phyloP scores from a whole-genome alignment of 2,888 invertebrate species.

The Pammene aurita region DNA sequence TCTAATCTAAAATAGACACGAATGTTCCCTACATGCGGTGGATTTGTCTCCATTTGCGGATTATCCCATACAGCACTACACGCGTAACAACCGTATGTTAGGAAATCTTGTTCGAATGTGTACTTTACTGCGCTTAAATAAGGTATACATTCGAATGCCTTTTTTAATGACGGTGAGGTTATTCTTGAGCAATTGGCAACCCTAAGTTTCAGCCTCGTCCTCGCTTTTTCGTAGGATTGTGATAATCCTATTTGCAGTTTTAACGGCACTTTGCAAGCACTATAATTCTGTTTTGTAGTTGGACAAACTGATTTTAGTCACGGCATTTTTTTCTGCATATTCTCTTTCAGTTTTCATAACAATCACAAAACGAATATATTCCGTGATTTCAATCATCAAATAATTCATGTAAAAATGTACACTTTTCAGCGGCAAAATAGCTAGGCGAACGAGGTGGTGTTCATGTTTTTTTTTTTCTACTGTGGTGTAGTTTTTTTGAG shows the following conservation, averaged over 20 bases:
- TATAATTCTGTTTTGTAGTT: conserved; percentile 38
- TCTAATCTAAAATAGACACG: not conserved
- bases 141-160: not conserved
- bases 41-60: conserved; percentile 35
- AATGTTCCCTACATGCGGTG: conserved; percentile 6
- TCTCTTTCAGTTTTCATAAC: not conserved
- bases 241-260: conserved; percentile 39
- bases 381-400: not conserved
- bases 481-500: no score
- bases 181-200: conserved; percentile 22
- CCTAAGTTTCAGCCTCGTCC: conserved; percentile 22
- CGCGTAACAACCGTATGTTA: not conserved
- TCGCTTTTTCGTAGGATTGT: conserved; percentile 29
- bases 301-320: conserved; percentile 26
- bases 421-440: no score
- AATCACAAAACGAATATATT: no score
- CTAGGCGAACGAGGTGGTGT: no score
- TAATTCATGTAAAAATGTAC: no score
- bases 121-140: not conserved
- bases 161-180: not conserved
- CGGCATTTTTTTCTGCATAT: not conserved
- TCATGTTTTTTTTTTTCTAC: no score
- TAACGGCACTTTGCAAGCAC: conserved; percentile 32
- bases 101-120: not conserved
- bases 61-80: conserved; percentile 4